Evolutionary conservation across 2,888 invertebrate species (phyloP), one percentile per base, ranked within the genome.

Genomic region (Carcina quercana): DNA sequence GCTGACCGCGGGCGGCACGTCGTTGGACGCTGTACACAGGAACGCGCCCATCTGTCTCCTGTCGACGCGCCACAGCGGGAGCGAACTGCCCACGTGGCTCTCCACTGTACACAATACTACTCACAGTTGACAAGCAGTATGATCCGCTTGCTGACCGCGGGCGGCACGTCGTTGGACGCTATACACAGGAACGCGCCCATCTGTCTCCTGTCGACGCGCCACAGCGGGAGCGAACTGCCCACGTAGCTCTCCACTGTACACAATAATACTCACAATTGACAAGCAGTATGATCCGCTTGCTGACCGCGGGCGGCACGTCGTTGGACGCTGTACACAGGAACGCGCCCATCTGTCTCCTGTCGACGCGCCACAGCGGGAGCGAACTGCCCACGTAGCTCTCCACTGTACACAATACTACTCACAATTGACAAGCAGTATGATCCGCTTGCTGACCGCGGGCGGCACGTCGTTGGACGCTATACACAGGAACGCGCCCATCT

Each of bases 131-230:
- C 94, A 62, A 91, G 91, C 37, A 96, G 88, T 28, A 91, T 91
- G 51, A 96, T 94, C 50, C 94, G 84, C 70, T 95, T 95, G 85
- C 93, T 94, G 58, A 94, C 95, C 5, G 95, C 93, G 3, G 95
- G 95, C 15, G 95, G 95, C 25, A 96, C 95, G 68, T 95, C 94
- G 67, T 96, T 96, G 59, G 91, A 92, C 8, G 96, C 96, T 56
- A 95, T 95, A 83, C 96, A 96, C 52, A 96, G 88, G 72, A 95
- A 96, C 15, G 93, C 91, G 20, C 95, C 96, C 92, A 95, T 96
- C 85, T 96, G 96, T 53, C 92, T 88, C 30, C 96, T 86, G 60
- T 95, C 94, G 53, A 96, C 88, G 40, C 93, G 89, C 83, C 91
- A 87, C 55, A 96, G 43, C 4, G 75, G 71, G 25, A 83, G 53